A percentile compares a stretch with the other conserved stretches of the same genome.
Evolutionary conservation across 2,113 vertebrate genomes (phyloP).

Genomic region (Aramus guarauna): DNA sequence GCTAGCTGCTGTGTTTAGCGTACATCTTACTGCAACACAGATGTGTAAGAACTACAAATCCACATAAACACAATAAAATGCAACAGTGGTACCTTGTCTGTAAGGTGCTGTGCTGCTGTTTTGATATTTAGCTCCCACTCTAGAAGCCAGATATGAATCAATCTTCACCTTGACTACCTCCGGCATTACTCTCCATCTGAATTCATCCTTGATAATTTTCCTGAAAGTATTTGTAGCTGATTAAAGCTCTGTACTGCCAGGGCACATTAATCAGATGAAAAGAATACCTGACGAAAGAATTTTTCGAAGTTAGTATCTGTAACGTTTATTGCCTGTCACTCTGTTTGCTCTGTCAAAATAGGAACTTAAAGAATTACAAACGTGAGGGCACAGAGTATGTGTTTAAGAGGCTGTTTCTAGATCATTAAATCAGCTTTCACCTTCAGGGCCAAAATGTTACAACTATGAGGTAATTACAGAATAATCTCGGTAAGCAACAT

Average conservation of each 20-base stretch:
- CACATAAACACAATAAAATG: background rate
- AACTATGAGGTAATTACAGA: background rate
- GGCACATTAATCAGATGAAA: background rate
- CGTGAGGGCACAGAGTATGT: rapidly evolving
- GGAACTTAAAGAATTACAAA: background rate
- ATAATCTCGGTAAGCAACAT: background rate
- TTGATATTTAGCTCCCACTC: background rate
- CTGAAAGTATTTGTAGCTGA: background rate
- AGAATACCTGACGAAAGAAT: background rate
- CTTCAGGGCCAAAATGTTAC: background rate
- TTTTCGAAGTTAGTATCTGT: background rate
- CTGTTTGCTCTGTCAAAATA: background rate
- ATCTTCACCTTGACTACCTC: conserved; percentile 5
- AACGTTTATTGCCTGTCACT: background rate
- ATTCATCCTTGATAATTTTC: background rate
- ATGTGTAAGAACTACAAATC: background rate
- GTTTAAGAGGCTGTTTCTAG: background rate
- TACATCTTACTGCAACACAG: background rate
- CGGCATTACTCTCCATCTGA: background rate
- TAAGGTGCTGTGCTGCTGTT: background rate
- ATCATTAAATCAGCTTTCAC: background rate
- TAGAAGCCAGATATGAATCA: conserved; percentile 16
- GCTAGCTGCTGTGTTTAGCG: background rate
- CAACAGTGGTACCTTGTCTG: background rate
- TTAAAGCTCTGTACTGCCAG: conserved; percentile 5